Conservation (phyloP, 2,113 vertebrate genomes). For the Corythaixoides concolor region DNA sequence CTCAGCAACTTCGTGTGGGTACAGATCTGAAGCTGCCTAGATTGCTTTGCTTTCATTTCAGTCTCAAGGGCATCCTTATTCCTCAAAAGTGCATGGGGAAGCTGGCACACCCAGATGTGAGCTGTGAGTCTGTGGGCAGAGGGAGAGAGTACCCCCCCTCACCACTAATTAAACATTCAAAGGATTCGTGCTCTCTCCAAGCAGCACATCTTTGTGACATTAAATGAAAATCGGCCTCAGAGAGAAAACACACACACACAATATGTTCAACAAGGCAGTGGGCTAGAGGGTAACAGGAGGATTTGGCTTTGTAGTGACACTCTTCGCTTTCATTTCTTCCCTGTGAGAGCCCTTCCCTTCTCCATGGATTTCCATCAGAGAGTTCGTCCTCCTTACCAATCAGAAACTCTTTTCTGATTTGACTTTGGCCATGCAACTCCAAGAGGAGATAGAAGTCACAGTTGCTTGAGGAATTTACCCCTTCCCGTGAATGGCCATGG, state of each 20-base stretch:
- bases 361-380: neutral
- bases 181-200: neutral
- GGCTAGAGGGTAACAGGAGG: neutral
- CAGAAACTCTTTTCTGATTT: neutral
- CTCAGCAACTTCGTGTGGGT: neutral
- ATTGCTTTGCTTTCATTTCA: constrained; percentile 29
- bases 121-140: neutral
- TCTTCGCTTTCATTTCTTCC: neutral
- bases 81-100: neutral
- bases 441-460: neutral
- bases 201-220: neutral
- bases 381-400: neutral
- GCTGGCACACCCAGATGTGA: constrained; percentile 28
- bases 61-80: constrained; percentile 13
- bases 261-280: neutral
- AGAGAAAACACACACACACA: neutral
- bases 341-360: neutral
- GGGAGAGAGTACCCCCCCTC: neutral
- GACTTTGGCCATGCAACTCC: neutral
- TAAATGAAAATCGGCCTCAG: neutral
- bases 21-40: constrained; percentile 41
- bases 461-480: neutral
- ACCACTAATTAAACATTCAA: constrained; percentile 1
- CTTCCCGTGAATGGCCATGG: neutral
- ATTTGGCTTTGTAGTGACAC: neutral